Evolutionary conservation across 2,113 vertebrate species (phyloP).

Genomic region (Hoplias malabaricus): DNA sequence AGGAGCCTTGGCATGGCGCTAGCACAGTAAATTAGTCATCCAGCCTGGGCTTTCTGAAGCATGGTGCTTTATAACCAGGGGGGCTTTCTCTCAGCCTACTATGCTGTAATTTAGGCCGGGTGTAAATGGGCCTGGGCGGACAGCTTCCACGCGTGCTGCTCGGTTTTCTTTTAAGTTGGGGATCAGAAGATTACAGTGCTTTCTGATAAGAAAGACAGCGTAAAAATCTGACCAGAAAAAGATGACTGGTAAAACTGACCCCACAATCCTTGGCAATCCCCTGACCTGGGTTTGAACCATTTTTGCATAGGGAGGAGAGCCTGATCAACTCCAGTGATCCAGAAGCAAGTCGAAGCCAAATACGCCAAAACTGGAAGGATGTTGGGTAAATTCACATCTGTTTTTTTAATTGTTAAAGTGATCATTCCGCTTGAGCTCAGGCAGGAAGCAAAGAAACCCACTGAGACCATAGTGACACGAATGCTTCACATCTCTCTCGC

Average conservation of each 20-base stretch:
- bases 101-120: conserved; percentile 57
- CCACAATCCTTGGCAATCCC: neutral
- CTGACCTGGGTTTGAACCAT: neutral
- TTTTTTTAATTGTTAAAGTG: neutral
- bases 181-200: conserved; percentile 61
- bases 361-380: neutral
- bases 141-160: conserved; percentile 30
- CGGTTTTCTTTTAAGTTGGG: conserved; percentile 43
- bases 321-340: neutral
- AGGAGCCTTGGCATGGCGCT: conserved; percentile 26
- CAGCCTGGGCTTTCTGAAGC: conserved; percentile 57
- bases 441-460: neutral
- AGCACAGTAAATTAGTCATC: conserved; percentile 65
- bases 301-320: neutral
- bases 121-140: conserved; percentile 55
- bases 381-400: too few species aligned
- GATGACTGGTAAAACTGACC: conserved; percentile 20
- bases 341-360: neutral
- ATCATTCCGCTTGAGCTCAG: neutral
- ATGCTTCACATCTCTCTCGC: conserved; percentile 4
- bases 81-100: conserved; percentile 43
- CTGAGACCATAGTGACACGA: neutral
- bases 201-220: conserved; percentile 45
- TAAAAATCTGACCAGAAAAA: conserved; percentile 14
- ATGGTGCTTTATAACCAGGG: conserved; percentile 53